phyloP scores from a whole-genome alignment of 2,797 vertebrate genomes.

The Gila robusta region DNA sequence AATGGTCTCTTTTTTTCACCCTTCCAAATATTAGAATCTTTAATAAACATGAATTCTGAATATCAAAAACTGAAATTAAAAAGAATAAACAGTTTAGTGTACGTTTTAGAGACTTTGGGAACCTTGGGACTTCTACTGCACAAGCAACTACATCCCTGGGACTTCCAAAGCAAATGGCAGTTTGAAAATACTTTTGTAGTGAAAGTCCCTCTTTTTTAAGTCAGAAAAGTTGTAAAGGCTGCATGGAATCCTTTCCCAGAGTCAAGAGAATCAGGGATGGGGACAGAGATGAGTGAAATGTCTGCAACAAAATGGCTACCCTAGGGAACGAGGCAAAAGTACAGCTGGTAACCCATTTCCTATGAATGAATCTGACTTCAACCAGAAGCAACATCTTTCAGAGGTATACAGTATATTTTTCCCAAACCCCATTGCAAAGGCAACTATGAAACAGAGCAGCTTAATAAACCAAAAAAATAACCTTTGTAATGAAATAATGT shows the following conservation, averaged over 20 bases:
- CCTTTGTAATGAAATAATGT: slow-evolving; percentile 57
- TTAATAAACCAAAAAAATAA: slow-evolving; percentile 65
- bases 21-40: slow-evolving; percentile 63
- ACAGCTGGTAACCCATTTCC: slow-evolving; percentile 56
- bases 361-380: slow-evolving; percentile 63
- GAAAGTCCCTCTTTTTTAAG: slow-evolving; percentile 61
- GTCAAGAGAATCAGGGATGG: slow-evolving; percentile 64
- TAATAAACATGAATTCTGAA: slow-evolving; percentile 63
- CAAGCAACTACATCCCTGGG: slow-evolving; percentile 64
- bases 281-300: slow-evolving; percentile 66
- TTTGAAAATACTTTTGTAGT: slow-evolving; percentile 74
- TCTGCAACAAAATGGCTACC: slow-evolving; percentile 71
- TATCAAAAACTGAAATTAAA: slow-evolving; percentile 60
- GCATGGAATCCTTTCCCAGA: slow-evolving; percentile 72
- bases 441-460: slow-evolving; percentile 78
- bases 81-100: slow-evolving; percentile 72
- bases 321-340: slow-evolving; percentile 47
- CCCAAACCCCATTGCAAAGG: slow-evolving; percentile 75
- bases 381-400: slow-evolving; percentile 61
- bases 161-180: slow-evolving; percentile 79
- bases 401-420: slow-evolving; percentile 70
- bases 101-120: slow-evolving; percentile 69
- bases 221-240: slow-evolving; percentile 73
- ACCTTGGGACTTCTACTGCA: slow-evolving; percentile 71
- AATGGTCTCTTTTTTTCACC: slow-evolving; percentile 66